These are phyloP conservation scores for Engraulis encrasicolus DNA, from an alignment of 2,113 vertebrate species.

Conservation along the genomic window DNA sequence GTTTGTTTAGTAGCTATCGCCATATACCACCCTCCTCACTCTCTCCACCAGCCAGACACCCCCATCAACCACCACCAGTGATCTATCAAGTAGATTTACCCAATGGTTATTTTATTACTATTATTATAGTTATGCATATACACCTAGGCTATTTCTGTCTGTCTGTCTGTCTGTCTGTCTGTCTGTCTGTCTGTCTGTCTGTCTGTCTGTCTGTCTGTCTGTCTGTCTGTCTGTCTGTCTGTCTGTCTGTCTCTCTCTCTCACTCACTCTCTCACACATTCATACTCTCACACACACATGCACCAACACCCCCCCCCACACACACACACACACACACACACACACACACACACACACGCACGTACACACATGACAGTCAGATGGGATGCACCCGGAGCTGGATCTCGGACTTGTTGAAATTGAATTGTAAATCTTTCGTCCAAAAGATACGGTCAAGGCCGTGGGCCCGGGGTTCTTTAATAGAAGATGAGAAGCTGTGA, in stretches of 20 bases:
- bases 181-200: neutral
- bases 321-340: neutral
- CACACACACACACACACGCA: no score
- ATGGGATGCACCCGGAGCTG: neutral
- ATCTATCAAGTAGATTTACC: neutral
- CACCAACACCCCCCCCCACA: no score
- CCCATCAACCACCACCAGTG: neutral
- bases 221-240: neutral
- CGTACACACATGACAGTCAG: no score
- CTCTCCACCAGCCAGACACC: neutral
- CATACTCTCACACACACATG: neutral
- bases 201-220: neutral
- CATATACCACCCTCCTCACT: neutral
- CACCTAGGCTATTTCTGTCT: neutral
- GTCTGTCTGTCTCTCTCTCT: neutral
- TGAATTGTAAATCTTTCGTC: conserved; percentile 69
- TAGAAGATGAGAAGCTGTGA: conserved; percentile 69
- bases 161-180: conserved; percentile 7
- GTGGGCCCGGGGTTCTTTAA: conserved; percentile 68
- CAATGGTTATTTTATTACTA: neutral
- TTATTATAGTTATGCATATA: no score
- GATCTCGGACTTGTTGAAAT: conserved; percentile 66
- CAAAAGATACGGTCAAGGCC: conserved; percentile 75
- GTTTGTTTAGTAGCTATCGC: neutral
- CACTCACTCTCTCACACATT: neutral